Evolutionary conservation across 2,888 invertebrate species (phyloP).

Genomic region (Griposia aprilina): DNA sequence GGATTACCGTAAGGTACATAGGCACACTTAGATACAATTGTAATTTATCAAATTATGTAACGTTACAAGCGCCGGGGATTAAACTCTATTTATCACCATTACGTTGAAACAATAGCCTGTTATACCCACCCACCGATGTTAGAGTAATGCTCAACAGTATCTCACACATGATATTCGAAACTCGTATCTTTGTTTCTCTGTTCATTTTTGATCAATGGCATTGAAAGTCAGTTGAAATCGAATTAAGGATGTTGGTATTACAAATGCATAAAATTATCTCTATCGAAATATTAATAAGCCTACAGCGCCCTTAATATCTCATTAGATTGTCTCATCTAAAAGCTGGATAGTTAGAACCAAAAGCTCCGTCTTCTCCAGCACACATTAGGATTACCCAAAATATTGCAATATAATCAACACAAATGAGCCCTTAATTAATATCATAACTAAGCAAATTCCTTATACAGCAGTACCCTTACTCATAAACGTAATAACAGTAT

Average conservation of each 20-base stretch:
- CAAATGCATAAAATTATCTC: neutral
- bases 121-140: neutral
- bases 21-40: conserved; percentile 67
- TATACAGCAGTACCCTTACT: conserved; percentile 4
- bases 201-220: neutral
- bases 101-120: conserved; percentile 20
- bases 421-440: conserved; percentile 8
- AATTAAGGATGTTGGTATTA: neutral
- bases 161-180: neutral
- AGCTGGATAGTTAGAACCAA: neutral
- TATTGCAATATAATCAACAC: neutral
- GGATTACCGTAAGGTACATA: conserved; percentile 76
- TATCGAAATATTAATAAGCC: neutral
- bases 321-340: neutral
- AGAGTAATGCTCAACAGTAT: neutral
- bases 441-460: conserved; percentile 16
- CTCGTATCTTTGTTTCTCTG: neutral
- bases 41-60: conserved; percentile 67
- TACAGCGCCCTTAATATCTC: too few relatives aligned
- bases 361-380: neutral
- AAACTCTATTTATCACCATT: conserved; percentile 25
- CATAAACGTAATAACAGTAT: conserved; percentile 48
- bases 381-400: neutral
- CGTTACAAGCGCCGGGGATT: conserved; percentile 28
- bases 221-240: neutral